These are phyloP conservation scores for Paedocypris sp. DNA, from an alignment of 2,113 vertebrate genomes.

Conservation along the genomic window DNA sequence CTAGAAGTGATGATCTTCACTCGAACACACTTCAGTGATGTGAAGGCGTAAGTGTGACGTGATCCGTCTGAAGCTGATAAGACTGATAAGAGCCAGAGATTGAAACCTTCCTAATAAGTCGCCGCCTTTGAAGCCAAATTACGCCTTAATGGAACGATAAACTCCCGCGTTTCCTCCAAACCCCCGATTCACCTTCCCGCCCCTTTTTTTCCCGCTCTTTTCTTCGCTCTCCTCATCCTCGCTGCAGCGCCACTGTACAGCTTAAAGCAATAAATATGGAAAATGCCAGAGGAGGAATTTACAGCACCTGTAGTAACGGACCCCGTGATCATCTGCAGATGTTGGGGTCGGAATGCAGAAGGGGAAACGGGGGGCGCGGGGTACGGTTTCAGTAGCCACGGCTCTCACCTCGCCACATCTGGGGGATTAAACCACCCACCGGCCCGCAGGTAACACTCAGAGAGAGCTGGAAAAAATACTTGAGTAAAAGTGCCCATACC, in stretches of 20 bases:
- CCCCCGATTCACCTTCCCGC: not conserved
- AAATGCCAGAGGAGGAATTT: conserved; percentile 55
- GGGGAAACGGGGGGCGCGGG: conserved; percentile 30
- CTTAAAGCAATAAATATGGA: conserved; percentile 59
- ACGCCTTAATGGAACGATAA: conserved; percentile 49
- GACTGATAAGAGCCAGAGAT: conserved; percentile 38
- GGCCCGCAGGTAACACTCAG: too few species aligned
- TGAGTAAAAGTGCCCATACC: too few species aligned
- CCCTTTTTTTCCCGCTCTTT: not conserved
- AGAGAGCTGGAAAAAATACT: too few species aligned
- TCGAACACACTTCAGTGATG: conserved; percentile 1
- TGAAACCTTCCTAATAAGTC: conserved; percentile 31
- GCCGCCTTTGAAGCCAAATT: conserved; percentile 40
- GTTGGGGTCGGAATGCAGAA: conserved; percentile 22
- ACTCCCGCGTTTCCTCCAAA: conserved; percentile 40
- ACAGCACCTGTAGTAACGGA: conserved; percentile 62
- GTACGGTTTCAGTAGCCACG: conserved; percentile 46
- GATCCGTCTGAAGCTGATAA: not conserved
- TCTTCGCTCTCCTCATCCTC: not conserved
- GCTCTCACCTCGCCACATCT: conserved; percentile 26
- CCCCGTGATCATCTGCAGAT: conserved; percentile 60
- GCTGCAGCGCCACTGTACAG: conserved; percentile 47
- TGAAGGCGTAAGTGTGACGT: not conserved
- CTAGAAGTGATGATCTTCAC: too few species aligned
- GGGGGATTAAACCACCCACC: conserved; percentile 19